These are phyloP conservation scores for Oreochromis tanganicae DNA, from an alignment of 2,113 vertebrate species.

Conservation along the genomic window DNA sequence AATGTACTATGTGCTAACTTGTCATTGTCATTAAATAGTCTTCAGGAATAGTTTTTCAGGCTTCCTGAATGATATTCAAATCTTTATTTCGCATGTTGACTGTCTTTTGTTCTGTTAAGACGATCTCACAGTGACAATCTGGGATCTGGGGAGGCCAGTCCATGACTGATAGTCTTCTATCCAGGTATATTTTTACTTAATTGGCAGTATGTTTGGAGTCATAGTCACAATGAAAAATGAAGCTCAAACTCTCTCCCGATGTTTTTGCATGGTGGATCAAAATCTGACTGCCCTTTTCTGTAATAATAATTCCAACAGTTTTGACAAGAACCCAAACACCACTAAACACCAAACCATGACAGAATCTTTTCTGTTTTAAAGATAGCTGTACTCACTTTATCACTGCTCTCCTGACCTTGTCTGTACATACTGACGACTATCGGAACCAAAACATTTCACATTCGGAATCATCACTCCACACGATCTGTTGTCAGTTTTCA, in stretches of 20 bases:
- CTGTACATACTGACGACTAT: not conserved
- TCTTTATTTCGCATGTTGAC: not conserved
- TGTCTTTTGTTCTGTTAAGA: not conserved
- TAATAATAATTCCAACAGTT: not conserved
- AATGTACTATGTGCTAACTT: not conserved
- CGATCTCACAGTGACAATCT: not conserved
- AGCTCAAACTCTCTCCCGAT: not conserved
- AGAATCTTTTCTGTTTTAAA: not conserved
- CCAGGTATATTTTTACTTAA: not conserved
- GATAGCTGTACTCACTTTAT: not conserved
- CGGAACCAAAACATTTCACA: not conserved
- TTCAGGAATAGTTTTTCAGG: not conserved
- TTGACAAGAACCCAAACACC: not conserved
- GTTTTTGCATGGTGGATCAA: not conserved
- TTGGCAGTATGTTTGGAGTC: not conserved
- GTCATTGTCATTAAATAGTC: not conserved
- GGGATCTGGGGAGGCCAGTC: not conserved
- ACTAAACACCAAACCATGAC: not conserved
- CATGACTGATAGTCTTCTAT: not conserved
- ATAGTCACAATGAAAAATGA: not conserved
- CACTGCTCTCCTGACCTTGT: not conserved
- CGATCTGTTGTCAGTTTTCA: not conserved
- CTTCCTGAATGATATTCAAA: not conserved
- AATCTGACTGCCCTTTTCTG: not conserved
- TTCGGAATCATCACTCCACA: not conserved